Percentiles rank a stretch among this genome's conserved stretches.
Conservation (phyloP, 1,140 invertebrate genomes). For the Rhopalosiphum maidis region DNA sequence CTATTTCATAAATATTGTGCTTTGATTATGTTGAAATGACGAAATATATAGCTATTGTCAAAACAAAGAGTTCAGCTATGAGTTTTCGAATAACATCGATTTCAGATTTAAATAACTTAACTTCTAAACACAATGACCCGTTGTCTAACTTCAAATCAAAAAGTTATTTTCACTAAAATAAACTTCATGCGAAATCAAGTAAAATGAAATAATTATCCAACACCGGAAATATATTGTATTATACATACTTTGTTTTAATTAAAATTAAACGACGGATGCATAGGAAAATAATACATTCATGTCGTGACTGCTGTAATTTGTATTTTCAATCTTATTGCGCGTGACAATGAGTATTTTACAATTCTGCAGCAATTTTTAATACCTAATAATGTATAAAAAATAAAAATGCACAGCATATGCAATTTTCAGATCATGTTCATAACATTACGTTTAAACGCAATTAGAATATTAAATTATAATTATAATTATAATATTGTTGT, state of each 20-base stretch:
- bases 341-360: not conserved
- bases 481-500: not conserved
- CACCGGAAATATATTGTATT: not conserved
- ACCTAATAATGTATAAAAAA: not conserved
- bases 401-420: not conserved
- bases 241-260: not conserved
- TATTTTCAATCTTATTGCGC: not conserved
- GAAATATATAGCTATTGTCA: not conserved
- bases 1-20: not conserved
- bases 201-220: not conserved
- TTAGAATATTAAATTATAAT: not conserved
- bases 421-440: not conserved
- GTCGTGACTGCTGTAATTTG: not conserved
- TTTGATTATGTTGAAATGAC: not conserved
- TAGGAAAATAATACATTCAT: not conserved
- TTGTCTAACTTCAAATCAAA: not conserved
- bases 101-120: not conserved
- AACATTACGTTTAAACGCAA: not conserved
- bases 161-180: not conserved
- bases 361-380: not conserved
- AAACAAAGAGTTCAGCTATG: not conserved
- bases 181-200: not conserved
- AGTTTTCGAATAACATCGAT: not conserved
- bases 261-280: not conserved
- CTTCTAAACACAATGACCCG: not conserved